Base-by-base conservation (phyloP, 2,797 vertebrate species). In the Oryzias sinensis region DNA sequence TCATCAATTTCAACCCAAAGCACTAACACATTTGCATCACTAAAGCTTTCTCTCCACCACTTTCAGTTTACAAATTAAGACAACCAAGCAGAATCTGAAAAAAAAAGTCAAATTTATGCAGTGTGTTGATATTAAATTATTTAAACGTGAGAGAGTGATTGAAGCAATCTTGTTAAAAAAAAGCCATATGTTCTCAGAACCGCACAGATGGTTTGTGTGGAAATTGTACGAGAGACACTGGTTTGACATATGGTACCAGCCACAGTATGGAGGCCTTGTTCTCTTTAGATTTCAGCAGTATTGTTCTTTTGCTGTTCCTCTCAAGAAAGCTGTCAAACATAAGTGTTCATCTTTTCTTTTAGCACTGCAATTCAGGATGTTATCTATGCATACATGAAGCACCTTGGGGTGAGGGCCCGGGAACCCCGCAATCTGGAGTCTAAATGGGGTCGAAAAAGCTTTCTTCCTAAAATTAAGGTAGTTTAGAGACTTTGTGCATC, bases 401-500 rank as follows among this genome's bases (percentile, higher is more conserved):
- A 96, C 83, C 89, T 98, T 81, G 96, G 96, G 14, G 96, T 97
- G 59, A 95, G 93, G 83, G 94, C 96, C 29, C 97, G 96, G 70
- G 95, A 97, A 74, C 93, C 94, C 62, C 94, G 95, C 78, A 94
- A 87, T 85, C 87, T 98, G 72, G 96, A 97, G 81, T 93, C 95
- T 73, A 97, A 97, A 68, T 87, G 96, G 18, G 93, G 93, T 74
- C 87, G 94, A 5, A 96, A 95, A 53, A 89, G 82, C 81, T 95
- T 97, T 83, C 90, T 98, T 59, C 94, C 94, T 42, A 97, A 95
- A 82, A 98, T 96, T 73, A 98, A 96, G 94, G 96, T 97, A 90
- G 6, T 67, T 15, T 4, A 41, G 42, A 2, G 56, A 4, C 14
- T 0, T 49, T 16, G 49, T 49, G 1, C 3, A 0, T 3, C 15